phyloP scores from a whole-genome alignment of 1,140 invertebrate genomes.

The Palaemon carinicauda region DNA sequence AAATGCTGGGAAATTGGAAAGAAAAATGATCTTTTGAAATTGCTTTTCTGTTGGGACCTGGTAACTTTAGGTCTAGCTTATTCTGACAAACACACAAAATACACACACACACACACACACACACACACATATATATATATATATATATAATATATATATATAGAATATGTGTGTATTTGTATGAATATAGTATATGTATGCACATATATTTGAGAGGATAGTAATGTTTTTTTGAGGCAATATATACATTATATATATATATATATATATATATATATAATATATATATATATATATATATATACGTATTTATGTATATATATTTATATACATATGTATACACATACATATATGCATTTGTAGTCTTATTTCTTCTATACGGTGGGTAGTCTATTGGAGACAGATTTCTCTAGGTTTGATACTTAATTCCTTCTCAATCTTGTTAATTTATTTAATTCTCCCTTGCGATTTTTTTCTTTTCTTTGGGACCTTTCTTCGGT shows the following conservation, averaged over 20 bases:
- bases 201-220: no score
- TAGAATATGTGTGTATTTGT: neutral
- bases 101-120: neutral
- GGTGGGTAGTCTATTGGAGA: neutral
- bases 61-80: neutral
- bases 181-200: neutral
- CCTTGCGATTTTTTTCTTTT: no score
- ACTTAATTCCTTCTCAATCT: no score
- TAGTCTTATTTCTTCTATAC: no score
- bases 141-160: neutral
- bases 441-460: no score
- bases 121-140: neutral
- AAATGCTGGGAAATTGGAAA: no score
- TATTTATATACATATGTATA: neutral
- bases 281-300: neutral
- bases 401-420: no score
- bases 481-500: no score
- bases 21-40: no score
- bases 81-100: neutral
- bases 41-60: no score
- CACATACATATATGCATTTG: neutral
- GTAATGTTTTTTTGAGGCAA: no score
- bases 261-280: neutral
- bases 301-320: conserved; percentile 3
- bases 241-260: no score